These are phyloP conservation scores for Pseudomyrmex flavicornis DNA, from an alignment of 1,140 invertebrate genomes.

Conservation along the genomic window DNA sequence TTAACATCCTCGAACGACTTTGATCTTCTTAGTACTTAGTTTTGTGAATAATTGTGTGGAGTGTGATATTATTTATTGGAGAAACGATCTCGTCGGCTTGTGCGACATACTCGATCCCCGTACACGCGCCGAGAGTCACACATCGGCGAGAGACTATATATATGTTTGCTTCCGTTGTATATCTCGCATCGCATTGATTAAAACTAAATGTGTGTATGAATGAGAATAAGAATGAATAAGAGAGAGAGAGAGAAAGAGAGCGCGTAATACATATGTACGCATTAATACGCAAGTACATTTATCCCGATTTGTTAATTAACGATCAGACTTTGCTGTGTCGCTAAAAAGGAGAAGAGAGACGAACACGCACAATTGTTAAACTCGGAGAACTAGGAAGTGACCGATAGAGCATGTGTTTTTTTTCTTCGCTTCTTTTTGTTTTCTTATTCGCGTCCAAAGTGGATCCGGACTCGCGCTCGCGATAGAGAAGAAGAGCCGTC, in stretches of 20 bases:
- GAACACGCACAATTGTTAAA: too few relatives aligned
- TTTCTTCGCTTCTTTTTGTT: not conserved
- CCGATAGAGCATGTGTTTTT: not conserved
- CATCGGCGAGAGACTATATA: not conserved
- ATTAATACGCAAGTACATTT: slow-evolving; percentile 6
- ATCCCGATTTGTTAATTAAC: slow-evolving; percentile 23
- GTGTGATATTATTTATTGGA: slow-evolving; percentile 55
- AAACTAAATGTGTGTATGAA: too few relatives aligned
- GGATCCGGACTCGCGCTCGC: too few relatives aligned
- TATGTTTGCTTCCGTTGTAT: not conserved
- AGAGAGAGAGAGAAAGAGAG: not conserved
- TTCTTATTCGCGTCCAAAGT: not conserved
- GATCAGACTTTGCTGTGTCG: not conserved
- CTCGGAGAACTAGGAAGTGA: not conserved
- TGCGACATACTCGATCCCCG: not conserved
- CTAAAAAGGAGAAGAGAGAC: not conserved
- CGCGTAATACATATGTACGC: not conserved
- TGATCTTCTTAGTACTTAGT: slow-evolving; percentile 26
- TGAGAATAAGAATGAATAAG: not conserved
- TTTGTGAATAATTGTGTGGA: slow-evolving; percentile 48
- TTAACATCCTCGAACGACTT: not conserved
- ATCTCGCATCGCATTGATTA: not conserved
- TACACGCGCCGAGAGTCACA: not conserved
- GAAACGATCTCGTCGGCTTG: not conserved
- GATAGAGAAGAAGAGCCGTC: too few relatives aligned